phyloP scores from a whole-genome alignment of 2,797 vertebrate genomes.

The Macrochelys suwanniensis region DNA sequence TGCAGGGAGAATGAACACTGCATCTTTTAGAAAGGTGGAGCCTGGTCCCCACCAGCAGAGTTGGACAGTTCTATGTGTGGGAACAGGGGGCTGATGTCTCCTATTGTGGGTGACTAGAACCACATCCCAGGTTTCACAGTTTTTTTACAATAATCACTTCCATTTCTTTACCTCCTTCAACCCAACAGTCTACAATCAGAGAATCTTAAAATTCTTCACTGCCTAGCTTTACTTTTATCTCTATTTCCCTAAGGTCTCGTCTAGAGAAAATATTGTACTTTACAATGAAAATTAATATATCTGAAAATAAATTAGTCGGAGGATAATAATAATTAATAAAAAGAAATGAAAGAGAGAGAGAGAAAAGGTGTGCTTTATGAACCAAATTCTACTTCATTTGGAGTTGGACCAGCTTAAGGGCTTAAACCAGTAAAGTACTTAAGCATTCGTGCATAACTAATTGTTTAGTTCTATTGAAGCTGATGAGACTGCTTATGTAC shows the following conservation, averaged over 20 bases:
- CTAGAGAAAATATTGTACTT: not conserved
- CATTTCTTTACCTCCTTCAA: not conserved
- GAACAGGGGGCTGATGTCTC: not conserved
- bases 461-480: fast-evolving
- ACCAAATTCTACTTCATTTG: not conserved
- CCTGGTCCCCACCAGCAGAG: not conserved
- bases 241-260: not conserved
- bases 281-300: not conserved
- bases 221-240: not conserved
- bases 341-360: not conserved
- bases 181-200: not conserved
- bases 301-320: not conserved
- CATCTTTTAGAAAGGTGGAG: not conserved
- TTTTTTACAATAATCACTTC: not conserved
- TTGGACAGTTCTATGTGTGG: not conserved
- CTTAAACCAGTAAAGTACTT: not conserved
- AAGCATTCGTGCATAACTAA: not conserved
- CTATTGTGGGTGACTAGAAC: not conserved
- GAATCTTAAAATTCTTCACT: not conserved
- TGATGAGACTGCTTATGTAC: not conserved
- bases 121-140: not conserved
- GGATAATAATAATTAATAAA: not conserved
- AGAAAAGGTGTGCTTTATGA: not conserved
- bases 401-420: not conserved
- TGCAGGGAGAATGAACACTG: not conserved